Evolutionary conservation across 2,113 vertebrate genomes (phyloP).

Genomic region (Saguinus midas): DNA sequence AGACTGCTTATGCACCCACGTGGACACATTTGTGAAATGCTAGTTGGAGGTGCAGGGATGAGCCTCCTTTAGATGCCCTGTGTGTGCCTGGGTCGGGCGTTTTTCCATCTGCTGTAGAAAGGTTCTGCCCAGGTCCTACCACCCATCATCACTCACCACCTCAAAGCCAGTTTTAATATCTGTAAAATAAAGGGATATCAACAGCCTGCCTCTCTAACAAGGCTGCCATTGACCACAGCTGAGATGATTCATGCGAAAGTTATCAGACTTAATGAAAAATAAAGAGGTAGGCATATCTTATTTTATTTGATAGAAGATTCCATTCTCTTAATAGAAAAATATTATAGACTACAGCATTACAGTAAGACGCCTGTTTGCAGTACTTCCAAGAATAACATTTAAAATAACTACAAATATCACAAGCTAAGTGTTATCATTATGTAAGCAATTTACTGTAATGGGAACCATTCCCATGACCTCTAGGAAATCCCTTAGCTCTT

Average conservation of each 20-base stretch:
- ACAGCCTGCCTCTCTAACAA: background rate
- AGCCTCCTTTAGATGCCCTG: fast-evolving
- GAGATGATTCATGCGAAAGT: fast-evolving
- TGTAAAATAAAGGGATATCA: background rate
- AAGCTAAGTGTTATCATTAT: background rate
- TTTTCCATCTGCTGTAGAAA: fast-evolving
- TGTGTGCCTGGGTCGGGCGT: fast-evolving
- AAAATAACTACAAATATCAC: background rate
- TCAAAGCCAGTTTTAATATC: background rate
- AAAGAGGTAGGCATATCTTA: background rate
- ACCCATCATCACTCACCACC: background rate
- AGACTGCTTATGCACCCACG: fast-evolving
- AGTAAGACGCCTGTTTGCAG: too few species aligned
- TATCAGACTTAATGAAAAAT: background rate
- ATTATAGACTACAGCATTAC: too few species aligned
- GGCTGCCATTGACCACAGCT: fast-evolving
- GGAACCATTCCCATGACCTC: background rate
- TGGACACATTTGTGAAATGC: background rate
- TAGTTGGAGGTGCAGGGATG: fast-evolving
- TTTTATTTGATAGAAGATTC: background rate
- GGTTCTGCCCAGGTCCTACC: background rate
- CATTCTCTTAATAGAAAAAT: background rate
- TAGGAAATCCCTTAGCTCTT: background rate
- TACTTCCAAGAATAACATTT: background rate
- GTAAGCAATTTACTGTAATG: background rate